Evolutionary conservation across 2,888 invertebrate species (phyloP), one percentile per base, ranked within the genome.

Genomic region (Sinotaia quadrata): DNA sequence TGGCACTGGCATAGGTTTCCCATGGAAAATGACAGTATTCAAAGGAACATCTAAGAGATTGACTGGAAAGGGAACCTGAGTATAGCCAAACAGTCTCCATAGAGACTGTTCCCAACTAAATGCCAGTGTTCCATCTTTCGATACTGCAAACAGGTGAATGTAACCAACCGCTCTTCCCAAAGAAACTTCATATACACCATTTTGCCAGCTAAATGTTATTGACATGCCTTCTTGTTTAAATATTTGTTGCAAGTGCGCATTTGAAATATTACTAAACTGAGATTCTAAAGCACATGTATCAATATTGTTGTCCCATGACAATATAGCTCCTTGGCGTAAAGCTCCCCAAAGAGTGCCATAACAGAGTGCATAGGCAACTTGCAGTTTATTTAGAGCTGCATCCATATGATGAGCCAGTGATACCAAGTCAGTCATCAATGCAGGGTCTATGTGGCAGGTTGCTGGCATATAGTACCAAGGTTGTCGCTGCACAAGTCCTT

Each of bases 331-430:
- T 49, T 88, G 83, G 70, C 91, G 87, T 49, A 91, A 87, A 74
- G 90, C 90, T 60, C 91, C 91, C 91, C 91, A 91, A 3, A 91
- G 87, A 12, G 90, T 89, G 34, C 90, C 91, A 74, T 91, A 91
- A 79, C 91, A 91, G 21, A 91, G 84, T 77, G 90, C 91, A 82
- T 91, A 90, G n/a, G 90, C 88, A 47, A 91, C 82, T 2, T 88
- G 86, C 47, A 91, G 82, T 47, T 88, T 86, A 18, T 86, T 81
- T 29, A 91, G 83, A 29, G 89, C 86, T 60, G 82, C 75, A 73
- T 90, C 88, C 33, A 87, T 86, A 71, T 83, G 79, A 41, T 82
- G 79, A n/a, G 86, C 81, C 54, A 89, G 76, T 52, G 81, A 75
- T 71, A 85, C 83, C 57, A 87, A 78, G 36, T 84, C 80, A 15